A percentile compares a stretch with the other conserved stretches of the same genome.
Evolutionary conservation across 2,113 vertebrate genomes (phyloP).

Genomic region (Pituophis catenifer): DNA sequence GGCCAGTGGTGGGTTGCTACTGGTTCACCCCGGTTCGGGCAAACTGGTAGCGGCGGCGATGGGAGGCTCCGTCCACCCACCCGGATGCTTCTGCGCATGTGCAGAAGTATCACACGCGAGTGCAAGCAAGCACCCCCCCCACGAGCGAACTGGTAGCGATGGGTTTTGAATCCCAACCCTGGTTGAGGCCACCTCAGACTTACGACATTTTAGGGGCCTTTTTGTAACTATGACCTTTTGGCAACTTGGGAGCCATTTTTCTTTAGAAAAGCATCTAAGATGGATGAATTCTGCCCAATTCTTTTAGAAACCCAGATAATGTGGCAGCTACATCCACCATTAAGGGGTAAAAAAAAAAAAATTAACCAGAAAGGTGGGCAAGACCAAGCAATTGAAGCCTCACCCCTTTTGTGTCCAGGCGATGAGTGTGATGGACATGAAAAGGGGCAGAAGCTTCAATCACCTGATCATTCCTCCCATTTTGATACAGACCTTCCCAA

Average conservation of each 20-base stretch:
- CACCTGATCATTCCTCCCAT: neutral
- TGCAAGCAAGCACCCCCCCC: no score
- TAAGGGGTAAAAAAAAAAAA: neutral
- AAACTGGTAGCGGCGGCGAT: no score
- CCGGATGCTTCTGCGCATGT: no score
- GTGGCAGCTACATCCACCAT: neutral
- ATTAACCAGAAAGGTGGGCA: neutral
- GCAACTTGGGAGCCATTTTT: neutral
- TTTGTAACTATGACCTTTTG: neutral
- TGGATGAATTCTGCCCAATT: neutral
- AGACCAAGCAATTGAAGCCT: neutral
- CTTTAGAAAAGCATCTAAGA: neutral
- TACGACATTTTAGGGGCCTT: neutral
- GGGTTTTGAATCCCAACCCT: no score
- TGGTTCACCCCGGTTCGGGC: no score
- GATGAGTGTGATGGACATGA: neutral
- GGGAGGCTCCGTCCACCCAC: no score
- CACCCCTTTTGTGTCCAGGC: neutral
- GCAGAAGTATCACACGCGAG: no score
- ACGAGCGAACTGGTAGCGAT: no score
- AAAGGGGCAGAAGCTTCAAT: neutral
- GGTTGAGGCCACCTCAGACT: neutral
- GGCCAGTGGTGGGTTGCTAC: no score
- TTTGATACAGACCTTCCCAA: neutral
- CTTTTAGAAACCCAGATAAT: neutral